Base-by-base conservation (phyloP, 2,113 vertebrate genomes). In the Toxotes jaculatrix region DNA sequence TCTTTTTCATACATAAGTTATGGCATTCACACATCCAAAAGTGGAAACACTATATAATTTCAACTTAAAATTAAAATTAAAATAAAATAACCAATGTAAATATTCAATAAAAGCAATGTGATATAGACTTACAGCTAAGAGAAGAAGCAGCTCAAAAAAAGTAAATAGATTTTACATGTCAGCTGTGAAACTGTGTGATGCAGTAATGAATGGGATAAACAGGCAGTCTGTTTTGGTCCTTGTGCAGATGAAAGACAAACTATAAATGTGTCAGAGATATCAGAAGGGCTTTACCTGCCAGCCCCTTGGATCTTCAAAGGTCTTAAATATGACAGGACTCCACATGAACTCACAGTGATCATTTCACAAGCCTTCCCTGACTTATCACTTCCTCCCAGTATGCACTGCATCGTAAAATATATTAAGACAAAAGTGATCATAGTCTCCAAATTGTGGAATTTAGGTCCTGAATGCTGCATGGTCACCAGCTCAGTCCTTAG, bases 51-150 rank as follows among this genome's bases (percentile, higher is more conserved):
- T 75, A 66, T 6, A 1, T 74, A 55, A 87, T n/a, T 61, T 74
- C 42, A 77, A 76, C 45, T 81, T 40, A 67, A 77, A 81, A 36
- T 84, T 40, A 67, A 77, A 81, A 36, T 84, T 13, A 60, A 77
- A 88, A 83, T 57, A 76, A 74, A 86, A 89, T 53, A 74, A 60
- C 57, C 79, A 64, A 77, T 59, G 51, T 49, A 89, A 82, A 76
- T 66, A 71, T 66, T 87, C 23, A 77, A 42, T 76, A 61, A 84
- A 86, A 59, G 56, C 10, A 32, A 61, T 45, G 70, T 87, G 71
- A 62, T 49, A 82, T 51, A 82, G 27, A 79, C 27, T 67, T 32
- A 71, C n/a, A 76, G 40, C 42, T 69, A 84, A 67, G 36, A 75
- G 36, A 63, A 79, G 63, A 85, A 40, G 63, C 32, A 74, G 77